Evolutionary conservation across 2,797 vertebrate genomes (phyloP).

Genomic region (Rhabdomys pumilio): DNA sequence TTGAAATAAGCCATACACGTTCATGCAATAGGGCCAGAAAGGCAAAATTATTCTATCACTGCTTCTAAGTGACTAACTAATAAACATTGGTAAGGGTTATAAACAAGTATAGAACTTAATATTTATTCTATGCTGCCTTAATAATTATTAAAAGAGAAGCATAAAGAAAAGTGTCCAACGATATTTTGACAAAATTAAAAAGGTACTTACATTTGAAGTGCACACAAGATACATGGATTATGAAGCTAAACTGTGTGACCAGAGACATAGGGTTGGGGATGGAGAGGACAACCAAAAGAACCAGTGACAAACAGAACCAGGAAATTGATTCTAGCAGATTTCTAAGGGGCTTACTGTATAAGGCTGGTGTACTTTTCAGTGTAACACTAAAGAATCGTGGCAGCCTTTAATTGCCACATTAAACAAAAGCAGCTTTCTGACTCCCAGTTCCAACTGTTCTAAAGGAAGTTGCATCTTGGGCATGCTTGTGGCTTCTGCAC

Average conservation of each 20-base stretch:
- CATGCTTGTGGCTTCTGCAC: not conserved
- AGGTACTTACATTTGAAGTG: not conserved
- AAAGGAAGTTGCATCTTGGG: not conserved
- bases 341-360: not conserved
- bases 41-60: not conserved
- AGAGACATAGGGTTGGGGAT: not conserved
- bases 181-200: constrained; percentile 7
- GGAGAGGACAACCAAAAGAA: not conserved
- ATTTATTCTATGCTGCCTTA: not conserved
- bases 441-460: not conserved
- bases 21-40: not conserved
- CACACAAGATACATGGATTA: not conserved
- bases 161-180: not conserved
- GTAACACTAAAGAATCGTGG: not conserved
- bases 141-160: constrained; percentile 1
- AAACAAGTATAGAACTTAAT: not conserved
- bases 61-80: not conserved
- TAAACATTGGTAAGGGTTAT: not conserved
- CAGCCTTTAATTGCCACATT: not conserved
- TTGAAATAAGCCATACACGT: not conserved
- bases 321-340: not conserved
- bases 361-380: not conserved
- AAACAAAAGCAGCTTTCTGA: not conserved
- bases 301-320: not conserved
- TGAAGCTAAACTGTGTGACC: not conserved